A percentile compares a stretch with the other conserved stretches of the same genome.
phyloP scores from a whole-genome alignment of 2,797 vertebrate genomes.

The Chloroceryle amazona region DNA sequence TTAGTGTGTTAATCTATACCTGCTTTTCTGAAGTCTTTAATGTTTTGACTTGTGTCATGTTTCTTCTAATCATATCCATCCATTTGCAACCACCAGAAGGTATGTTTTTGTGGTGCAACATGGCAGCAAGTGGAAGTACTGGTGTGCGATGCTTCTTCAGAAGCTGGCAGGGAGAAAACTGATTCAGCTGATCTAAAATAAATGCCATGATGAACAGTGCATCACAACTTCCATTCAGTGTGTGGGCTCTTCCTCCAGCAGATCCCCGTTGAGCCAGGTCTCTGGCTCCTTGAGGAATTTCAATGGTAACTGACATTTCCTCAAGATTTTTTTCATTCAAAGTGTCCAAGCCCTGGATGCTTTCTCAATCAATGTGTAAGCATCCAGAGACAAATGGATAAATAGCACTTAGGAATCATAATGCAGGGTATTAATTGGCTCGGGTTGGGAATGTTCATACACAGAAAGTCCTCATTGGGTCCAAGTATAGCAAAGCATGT shows the following conservation, averaged over 20 bases:
- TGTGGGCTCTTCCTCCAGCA: background rate
- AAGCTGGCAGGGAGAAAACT: background rate
- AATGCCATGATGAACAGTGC: background rate
- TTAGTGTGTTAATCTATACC: background rate
- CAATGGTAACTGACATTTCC: background rate
- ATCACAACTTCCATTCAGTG: background rate
- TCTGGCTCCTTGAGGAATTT: background rate
- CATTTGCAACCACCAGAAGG: background rate
- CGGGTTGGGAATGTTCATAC: background rate
- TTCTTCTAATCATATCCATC: background rate
- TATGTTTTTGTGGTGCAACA: background rate
- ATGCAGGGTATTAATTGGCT: background rate
- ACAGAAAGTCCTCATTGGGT: background rate
- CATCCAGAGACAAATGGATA: background rate
- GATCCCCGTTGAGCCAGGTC: background rate
- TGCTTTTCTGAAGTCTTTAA: background rate
- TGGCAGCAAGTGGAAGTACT: background rate
- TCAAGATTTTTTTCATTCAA: background rate
- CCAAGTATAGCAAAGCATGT: background rate
- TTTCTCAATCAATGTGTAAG: background rate
- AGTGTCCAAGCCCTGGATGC: background rate
- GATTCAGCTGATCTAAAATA: constrained; percentile 3
- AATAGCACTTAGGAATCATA: background rate
- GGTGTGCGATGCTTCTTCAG: fast-evolving
- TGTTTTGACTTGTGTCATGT: background rate